Evolutionary conservation across 2,888 invertebrate genomes (phyloP).

Genomic region (Dione vanillae): DNA sequence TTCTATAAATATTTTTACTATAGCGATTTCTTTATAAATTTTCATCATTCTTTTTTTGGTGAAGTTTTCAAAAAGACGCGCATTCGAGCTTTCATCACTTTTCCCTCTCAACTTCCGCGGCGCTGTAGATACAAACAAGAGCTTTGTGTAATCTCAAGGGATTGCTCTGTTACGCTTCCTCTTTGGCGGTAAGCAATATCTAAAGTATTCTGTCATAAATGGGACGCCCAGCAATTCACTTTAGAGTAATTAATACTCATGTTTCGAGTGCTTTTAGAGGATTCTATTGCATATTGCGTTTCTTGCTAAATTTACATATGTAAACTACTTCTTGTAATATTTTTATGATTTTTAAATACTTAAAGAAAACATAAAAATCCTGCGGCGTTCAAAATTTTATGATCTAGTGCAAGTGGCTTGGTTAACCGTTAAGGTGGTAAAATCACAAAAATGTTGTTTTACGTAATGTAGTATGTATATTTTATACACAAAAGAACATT

Average conservation of each 20-base stretch:
- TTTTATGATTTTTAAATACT: too few species aligned
- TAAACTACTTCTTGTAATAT: too few species aligned
- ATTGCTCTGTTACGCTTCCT: constrained; percentile 5
- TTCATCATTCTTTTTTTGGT: background rate
- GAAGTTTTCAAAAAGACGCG: background rate
- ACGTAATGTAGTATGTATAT: background rate
- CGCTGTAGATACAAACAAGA: constrained; percentile 6
- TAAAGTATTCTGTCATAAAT: constrained; percentile 1
- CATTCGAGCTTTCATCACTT: constrained; percentile 7
- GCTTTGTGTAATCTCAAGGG: constrained; percentile 18
- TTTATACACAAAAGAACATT: background rate
- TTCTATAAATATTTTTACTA: too few species aligned
- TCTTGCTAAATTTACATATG: background rate
- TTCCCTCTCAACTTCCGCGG: constrained; percentile 13
- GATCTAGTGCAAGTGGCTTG: too few species aligned
- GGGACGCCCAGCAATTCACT: constrained; percentile 2
- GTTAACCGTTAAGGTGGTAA: too few species aligned
- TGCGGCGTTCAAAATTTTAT: too few species aligned
- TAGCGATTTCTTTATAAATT: too few species aligned
- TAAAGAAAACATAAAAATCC: too few species aligned
- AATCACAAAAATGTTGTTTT: background rate
- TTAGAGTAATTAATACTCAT: background rate
- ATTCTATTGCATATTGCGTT: background rate
- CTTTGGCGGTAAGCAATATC: background rate
- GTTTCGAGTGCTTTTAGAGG: background rate